Base-by-base conservation (phyloP, 53 echinoderm and acorn worm genomes). In the Antedon mediterranea region DNA sequence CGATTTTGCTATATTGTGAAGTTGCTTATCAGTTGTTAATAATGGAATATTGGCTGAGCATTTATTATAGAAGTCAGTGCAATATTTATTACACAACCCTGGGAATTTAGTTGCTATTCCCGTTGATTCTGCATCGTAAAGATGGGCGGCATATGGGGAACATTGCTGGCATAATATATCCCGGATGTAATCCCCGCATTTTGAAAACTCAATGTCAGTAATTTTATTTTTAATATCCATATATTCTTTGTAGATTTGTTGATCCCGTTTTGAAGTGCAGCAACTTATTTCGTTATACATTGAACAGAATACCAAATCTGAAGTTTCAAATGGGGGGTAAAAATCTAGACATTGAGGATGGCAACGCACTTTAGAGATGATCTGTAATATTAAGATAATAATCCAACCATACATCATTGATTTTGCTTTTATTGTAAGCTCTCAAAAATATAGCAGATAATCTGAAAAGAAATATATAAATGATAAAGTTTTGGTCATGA, bases 281-380 rank as follows among this genome's bases (percentile, higher is more conserved):
- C 93, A 93, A 27, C 90, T 86, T 78, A 93, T 90, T 7, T 85
- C 84, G 33, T 57, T 44, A 76, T 93, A 93, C 43, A 81, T 70
- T 1, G 78, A 37, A 71, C 93, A 93, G 75, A 88, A 93, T 37
- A 37, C 37, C 37, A 37, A 37, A 11, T 37, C 37, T 32, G 28
- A 29, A 20, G 70, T 32, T 71, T 80, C 82, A 73, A 88, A 93
- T 4, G 93, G 93, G 72, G 93, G 82, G 43, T 84, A 91, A 43
- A 81, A 90, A 72, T 93, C 89, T 15, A 88, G 81, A 78, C 93
- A 93, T 80, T 93, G 93, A 72, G 93, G 93, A 78, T 93, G 93
- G 27, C 73, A 37, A 77, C 32, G 26, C 33, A 43, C 41, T 37
- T 37, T n/a, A n/a, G n/a, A 11, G 37, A 37, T 11, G 4, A 37